Evolutionary conservation across 2,888 invertebrate genomes (phyloP).

Genomic region (Sialis fuliginosa): DNA sequence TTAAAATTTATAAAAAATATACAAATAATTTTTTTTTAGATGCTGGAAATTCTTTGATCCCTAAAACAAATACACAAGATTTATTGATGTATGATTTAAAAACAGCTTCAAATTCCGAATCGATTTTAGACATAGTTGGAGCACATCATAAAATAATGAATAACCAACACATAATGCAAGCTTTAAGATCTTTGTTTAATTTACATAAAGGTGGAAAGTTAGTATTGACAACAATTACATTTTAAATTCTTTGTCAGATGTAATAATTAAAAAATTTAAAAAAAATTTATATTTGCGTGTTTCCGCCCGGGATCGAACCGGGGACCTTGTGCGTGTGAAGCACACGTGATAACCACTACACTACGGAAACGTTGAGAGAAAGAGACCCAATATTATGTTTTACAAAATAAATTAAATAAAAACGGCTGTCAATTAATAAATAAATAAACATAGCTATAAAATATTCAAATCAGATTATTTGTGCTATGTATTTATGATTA

Average conservation of each 20-base stretch:
- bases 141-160: constrained; percentile 28
- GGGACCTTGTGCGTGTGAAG: not conserved
- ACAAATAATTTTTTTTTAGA: too few species aligned
- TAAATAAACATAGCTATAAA: too few species aligned
- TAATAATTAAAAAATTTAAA: constrained; percentile 8
- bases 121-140: constrained; percentile 29
- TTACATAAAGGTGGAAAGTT: constrained; percentile 34
- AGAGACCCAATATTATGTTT: not conserved
- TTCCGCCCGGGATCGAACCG: not conserved
- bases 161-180: constrained; percentile 35
- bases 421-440: too few species aligned
- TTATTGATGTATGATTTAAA: constrained; percentile 28
- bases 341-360: not conserved
- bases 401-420: not conserved
- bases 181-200: constrained; percentile 33
- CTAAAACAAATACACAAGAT: constrained; percentile 18
- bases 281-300: not conserved
- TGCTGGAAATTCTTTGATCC: too few species aligned
- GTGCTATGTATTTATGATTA: too few species aligned
- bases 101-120: constrained; percentile 24
- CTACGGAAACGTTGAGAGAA: not conserved
- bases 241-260: not conserved
- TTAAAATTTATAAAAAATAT: too few species aligned
- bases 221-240: constrained; percentile 3
- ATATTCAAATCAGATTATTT: too few species aligned